Conservation (phyloP, 2,797 vertebrate genomes). For the Xenentodon cancila region DNA sequence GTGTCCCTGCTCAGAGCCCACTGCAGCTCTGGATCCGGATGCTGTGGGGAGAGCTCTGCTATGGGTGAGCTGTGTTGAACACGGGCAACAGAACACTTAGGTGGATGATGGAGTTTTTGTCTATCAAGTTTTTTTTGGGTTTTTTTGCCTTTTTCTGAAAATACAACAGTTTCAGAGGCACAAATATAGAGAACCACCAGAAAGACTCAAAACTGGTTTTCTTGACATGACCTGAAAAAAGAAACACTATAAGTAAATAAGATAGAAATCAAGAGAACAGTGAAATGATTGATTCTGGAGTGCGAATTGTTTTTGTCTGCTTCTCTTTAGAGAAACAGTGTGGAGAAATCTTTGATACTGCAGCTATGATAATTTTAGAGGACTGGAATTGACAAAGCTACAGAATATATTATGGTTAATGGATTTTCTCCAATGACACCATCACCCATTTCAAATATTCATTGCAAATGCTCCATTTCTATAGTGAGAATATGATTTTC, state of each 20-base stretch:
- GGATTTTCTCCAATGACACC: conserved; percentile 60
- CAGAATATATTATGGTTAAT: conserved; percentile 57
- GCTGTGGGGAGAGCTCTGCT: conserved; percentile 90
- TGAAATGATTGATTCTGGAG: conserved; percentile 46
- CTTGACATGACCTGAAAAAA: neutral
- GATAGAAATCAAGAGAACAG: conserved; percentile 21
- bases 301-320: conserved; percentile 17
- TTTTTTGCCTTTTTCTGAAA: conserved; percentile 3
- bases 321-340: conserved; percentile 24
- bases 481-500: conserved; percentile 55
- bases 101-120: neutral
- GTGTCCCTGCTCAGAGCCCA: conserved; percentile 91
- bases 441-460: conserved; percentile 58
- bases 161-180: conserved; percentile 6
- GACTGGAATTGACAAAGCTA: conserved; percentile 41
- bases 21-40: conserved; percentile 83
- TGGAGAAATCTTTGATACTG: conserved; percentile 33
- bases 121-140: conserved; percentile 1
- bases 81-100: conserved; percentile 4
- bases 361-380: conserved; percentile 44
- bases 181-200: neutral
- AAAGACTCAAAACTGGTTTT: conserved; percentile 1
- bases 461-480: conserved; percentile 48
- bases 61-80: conserved; percentile 84
- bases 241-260: conserved; percentile 4